phyloP scores from a whole-genome alignment of 2,797 vertebrate species.

The Bradypodion ventrale region DNA sequence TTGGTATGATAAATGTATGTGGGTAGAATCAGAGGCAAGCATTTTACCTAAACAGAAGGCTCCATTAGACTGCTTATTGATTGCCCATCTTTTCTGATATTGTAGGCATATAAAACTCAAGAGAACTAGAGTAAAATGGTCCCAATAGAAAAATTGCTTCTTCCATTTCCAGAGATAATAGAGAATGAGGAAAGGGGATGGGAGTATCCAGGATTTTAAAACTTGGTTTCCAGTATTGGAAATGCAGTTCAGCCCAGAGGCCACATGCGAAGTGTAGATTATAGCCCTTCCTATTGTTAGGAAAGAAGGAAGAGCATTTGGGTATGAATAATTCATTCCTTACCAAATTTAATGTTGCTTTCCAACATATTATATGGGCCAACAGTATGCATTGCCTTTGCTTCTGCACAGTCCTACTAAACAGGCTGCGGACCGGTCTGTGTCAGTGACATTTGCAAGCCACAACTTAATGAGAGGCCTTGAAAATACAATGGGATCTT shows the following conservation, averaged over 20 bases:
- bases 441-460: not conserved
- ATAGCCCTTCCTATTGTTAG: slow-evolving; percentile 30
- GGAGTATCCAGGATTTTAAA: not conserved
- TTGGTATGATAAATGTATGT: not conserved
- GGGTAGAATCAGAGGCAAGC: not conserved
- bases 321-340: slow-evolving; percentile 36
- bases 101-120: too few species aligned
- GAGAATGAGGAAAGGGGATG: not conserved
- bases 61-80: not conserved
- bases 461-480: not conserved
- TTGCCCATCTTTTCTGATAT: too few species aligned
- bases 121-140: not conserved
- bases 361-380: not conserved
- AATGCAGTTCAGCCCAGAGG: slow-evolving; percentile 13
- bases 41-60: not conserved
- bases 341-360: slow-evolving; percentile 11
- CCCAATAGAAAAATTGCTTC: not conserved
- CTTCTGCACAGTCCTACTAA: not conserved
- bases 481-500: not conserved
- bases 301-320: slow-evolving; percentile 14
- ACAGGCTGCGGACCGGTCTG: slow-evolving; percentile 18
- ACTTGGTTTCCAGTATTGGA: not conserved
- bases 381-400: not conserved
- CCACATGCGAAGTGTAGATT: slow-evolving; percentile 28
- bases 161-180: not conserved